Percentiles rank a stretch among this genome's conserved stretches.
Conservation (phyloP, 2,797 vertebrate species). For the Bryconaethiops microstoma region DNA sequence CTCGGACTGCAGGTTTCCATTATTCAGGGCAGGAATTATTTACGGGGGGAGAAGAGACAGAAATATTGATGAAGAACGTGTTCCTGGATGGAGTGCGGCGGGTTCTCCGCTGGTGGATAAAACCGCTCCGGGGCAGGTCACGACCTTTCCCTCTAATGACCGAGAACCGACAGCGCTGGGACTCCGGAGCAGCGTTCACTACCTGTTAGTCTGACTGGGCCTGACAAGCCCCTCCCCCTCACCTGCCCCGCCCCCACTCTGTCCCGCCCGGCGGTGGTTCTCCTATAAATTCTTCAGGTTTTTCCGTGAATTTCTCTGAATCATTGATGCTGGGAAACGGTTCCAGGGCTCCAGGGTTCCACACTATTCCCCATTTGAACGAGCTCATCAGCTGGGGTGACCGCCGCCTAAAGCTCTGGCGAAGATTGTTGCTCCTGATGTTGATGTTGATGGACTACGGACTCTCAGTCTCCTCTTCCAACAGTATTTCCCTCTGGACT, state of each 20-base stretch:
- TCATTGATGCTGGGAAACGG: too few species aligned
- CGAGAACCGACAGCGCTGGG: background rate
- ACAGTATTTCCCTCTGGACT: too few species aligned
- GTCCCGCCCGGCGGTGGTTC: too few species aligned
- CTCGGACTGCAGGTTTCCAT: too few species aligned
- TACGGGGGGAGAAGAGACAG: background rate
- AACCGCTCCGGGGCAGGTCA: constrained; percentile 1
- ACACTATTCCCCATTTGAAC: too few species aligned
- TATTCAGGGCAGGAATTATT: background rate
- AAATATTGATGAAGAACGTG: constrained; percentile 3
- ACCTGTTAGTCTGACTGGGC: constrained; percentile 4
- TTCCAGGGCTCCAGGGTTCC: too few species aligned
- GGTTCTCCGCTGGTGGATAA: background rate
- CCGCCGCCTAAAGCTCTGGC: too few species aligned
- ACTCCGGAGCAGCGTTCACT: background rate
- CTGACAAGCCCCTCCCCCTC: background rate
- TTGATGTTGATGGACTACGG: too few species aligned
- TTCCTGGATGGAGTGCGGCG: background rate
- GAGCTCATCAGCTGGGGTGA: too few species aligned
- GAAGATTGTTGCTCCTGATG: too few species aligned
- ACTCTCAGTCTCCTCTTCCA: too few species aligned
- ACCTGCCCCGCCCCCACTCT: background rate
- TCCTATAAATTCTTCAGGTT: background rate
- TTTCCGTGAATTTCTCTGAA: too few species aligned
- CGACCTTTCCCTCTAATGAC: background rate